Conservation (phyloP, 2,888 invertebrate genomes). For the Mesorhabditis belari region DNA sequence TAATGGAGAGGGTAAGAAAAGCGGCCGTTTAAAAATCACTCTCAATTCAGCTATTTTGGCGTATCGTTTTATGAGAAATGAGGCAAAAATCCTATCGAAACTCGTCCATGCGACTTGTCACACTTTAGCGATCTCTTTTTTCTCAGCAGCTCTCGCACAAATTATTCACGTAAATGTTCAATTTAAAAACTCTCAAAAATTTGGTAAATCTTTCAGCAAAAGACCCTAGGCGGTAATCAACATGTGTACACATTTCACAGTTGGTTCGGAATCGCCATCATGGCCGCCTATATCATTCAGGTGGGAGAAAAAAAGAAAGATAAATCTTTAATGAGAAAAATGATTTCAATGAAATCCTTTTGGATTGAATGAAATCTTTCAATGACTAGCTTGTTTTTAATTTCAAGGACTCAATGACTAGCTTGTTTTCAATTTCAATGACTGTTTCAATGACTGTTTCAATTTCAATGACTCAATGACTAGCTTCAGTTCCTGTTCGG, state of each 20-base stretch:
- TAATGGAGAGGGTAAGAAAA: conserved; percentile 40
- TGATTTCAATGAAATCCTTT: too few species aligned
- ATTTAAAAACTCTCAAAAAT: neutral
- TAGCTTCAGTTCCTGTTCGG: conserved; percentile 39
- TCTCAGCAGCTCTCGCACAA: conserved; percentile 18
- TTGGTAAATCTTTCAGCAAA: too few species aligned
- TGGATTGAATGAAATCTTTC: neutral
- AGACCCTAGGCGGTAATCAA: neutral
- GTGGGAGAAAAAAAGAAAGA: conserved; percentile 7
- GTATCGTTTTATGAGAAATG: conserved; percentile 38
- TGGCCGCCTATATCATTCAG: conserved; percentile 34
- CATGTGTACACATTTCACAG: conserved; percentile 35
- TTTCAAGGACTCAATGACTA: too few species aligned
- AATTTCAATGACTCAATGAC: too few species aligned
- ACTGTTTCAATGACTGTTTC: too few species aligned
- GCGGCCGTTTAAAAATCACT: neutral
- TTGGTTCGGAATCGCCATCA: conserved; percentile 37
- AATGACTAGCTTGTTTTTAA: conserved; percentile 1
- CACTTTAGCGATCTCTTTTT: conserved; percentile 23
- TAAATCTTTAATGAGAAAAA: neutral
- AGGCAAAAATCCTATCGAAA: conserved; percentile 32
- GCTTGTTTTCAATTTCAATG: too few species aligned
- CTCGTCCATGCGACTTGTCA: conserved; percentile 35
- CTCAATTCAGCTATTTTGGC: conserved; percentile 33
- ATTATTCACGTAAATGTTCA: conserved; percentile 12